Percentiles rank a stretch among this genome's conserved stretches.
These are phyloP conservation scores for Xyliphius kryptos DNA, from an alignment of 2,113 vertebrate species.

Conservation along the genomic window DNA sequence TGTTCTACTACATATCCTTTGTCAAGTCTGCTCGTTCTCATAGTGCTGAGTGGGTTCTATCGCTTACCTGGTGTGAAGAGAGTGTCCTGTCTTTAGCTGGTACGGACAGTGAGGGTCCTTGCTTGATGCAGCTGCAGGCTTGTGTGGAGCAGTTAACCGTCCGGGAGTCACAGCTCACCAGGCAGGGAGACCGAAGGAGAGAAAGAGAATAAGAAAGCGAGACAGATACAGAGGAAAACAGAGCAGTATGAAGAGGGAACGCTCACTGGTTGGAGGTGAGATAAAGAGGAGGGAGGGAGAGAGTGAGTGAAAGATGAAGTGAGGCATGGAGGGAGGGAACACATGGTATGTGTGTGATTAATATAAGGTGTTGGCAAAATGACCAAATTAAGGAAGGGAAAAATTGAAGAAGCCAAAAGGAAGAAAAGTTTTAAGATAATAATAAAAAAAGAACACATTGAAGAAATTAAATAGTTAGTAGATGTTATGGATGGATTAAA, in stretches of 20 bases:
- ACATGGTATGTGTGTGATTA: neutral
- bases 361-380: constrained; percentile 4
- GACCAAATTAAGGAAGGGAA: neutral
- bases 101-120: constrained; percentile 17
- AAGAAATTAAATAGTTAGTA: too few relatives aligned
- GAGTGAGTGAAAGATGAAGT: constrained; percentile 24
- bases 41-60: constrained; percentile 4
- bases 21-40: constrained; percentile 1
- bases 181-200: constrained; percentile 26
- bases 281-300: constrained; percentile 44
- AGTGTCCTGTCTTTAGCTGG: neutral
- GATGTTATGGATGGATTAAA: too few relatives aligned
- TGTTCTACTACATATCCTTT: constrained; percentile 8
- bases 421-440: neutral
- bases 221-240: constrained; percentile 21
- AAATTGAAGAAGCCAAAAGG: neutral
- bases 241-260: constrained; percentile 25
- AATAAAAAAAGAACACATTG: neutral
- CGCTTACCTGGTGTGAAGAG: constrained; percentile 28
- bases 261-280: constrained; percentile 44
- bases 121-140: constrained; percentile 30
- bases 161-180: constrained; percentile 20
- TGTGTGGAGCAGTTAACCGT: constrained; percentile 20
- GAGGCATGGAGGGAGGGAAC: constrained; percentile 4
- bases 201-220: neutral